Evolutionary conservation across 2,113 vertebrate species (phyloP).

Genomic region (Taurulus bubalis): DNA sequence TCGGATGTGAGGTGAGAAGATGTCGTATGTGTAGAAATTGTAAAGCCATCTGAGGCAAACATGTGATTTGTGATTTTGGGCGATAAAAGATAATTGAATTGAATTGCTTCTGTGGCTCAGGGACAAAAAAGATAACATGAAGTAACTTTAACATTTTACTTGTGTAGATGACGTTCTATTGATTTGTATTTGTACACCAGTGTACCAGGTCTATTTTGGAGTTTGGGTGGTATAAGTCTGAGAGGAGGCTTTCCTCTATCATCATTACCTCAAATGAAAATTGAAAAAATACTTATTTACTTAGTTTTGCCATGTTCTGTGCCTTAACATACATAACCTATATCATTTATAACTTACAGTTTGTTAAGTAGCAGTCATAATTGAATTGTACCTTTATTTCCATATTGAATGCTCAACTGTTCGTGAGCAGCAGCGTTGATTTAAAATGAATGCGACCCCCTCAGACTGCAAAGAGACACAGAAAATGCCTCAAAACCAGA

Average conservation of each 20-base stretch:
- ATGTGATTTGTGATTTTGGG: too few species aligned
- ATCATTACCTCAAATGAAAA: neutral
- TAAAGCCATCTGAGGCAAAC: too few species aligned
- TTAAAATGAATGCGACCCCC: neutral
- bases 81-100: too few species aligned
- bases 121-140: neutral
- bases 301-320: neutral
- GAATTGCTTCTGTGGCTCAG: neutral
- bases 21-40: too few species aligned
- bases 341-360: too few species aligned
- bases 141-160: neutral
- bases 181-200: neutral
- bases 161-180: neutral
- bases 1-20: too few species aligned
- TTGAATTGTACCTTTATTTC: neutral
- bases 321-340: neutral
- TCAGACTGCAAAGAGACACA: neutral
- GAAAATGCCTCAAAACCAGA: neutral
- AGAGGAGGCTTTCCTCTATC: neutral
- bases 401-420: neutral
- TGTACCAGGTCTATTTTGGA: neutral
- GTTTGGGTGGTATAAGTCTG: neutral
- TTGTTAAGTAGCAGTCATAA: too few species aligned
- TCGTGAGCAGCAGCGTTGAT: neutral
- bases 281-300: neutral